Conservation (phyloP, 2,797 vertebrate genomes). For the Sebastes steindachneri region DNA sequence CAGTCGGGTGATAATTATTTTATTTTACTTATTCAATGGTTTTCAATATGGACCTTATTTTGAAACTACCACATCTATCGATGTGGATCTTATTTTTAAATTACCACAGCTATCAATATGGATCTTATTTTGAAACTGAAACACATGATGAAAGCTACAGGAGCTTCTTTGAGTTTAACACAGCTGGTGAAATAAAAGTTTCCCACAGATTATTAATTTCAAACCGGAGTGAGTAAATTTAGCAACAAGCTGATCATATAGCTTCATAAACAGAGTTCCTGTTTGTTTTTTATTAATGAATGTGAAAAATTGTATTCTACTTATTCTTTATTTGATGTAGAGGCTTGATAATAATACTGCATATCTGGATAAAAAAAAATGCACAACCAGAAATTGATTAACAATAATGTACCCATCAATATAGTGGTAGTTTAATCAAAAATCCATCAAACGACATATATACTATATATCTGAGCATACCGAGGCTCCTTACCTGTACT, state of each 20-base stretch:
- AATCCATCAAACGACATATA: not conserved
- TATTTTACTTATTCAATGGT: no score
- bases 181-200: not conserved
- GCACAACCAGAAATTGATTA: not conserved
- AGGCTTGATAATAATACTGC: not conserved
- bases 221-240: not conserved
- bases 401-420: no score
- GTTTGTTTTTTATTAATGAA: not conserved
- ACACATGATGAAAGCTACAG: not conserved
- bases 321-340: not conserved
- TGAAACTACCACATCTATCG: not conserved
- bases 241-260: not conserved
- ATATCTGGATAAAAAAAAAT: not conserved
- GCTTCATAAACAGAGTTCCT: not conserved
- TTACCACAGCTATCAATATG: not conserved
- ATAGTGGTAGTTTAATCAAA: no score
- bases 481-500: conserved; percentile 88
- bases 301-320: not conserved
- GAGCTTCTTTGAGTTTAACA: not conserved
- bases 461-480: not conserved
- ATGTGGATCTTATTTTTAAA: not conserved
- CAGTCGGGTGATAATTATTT: not conserved
- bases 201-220: not conserved
- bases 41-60: not conserved
- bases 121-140: not conserved